These are phyloP conservation scores for Ips nitidus DNA, from an alignment of 1,140 invertebrate genomes.

Conservation along the genomic window DNA sequence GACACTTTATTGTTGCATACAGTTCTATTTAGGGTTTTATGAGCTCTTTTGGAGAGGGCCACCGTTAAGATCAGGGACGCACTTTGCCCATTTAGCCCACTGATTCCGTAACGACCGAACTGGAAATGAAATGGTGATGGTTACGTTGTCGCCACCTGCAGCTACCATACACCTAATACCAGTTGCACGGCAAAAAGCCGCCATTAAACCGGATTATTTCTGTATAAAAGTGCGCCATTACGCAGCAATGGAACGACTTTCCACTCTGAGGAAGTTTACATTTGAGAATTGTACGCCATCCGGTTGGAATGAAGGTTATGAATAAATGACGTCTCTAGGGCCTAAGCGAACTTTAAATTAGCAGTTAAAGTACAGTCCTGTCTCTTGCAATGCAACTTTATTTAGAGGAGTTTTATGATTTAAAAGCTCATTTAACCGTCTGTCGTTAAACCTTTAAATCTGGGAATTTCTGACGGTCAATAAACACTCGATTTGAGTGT, in stretches of 20 bases:
- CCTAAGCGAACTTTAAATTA: background rate
- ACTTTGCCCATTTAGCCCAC: too few species aligned
- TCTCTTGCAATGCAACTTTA: background rate
- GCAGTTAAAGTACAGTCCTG: conserved; percentile 13
- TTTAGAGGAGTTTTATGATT: conserved; percentile 24
- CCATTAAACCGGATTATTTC: conserved; percentile 5
- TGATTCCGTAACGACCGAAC: too few species aligned
- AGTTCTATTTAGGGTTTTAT: conserved; percentile 24
- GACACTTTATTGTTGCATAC: conserved; percentile 24
- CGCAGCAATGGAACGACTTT: background rate
- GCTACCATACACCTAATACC: background rate
- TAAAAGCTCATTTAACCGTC: conserved; percentile 16
- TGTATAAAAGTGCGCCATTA: conserved; percentile 1
- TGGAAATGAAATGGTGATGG: too few species aligned
- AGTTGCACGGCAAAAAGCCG: background rate
- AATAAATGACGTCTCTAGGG: background rate
- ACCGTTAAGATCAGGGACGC: too few species aligned
- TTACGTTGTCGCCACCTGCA: background rate
- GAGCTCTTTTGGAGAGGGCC: too few species aligned
- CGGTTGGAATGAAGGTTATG: background rate
- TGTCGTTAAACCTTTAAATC: conserved; percentile 21
- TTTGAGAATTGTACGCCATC: background rate
- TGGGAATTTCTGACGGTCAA: conserved; percentile 20
- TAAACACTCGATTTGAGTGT: conserved; percentile 19
- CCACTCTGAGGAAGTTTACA: background rate